Evolutionary conservation across 2,888 invertebrate genomes (phyloP).

Genomic region (Caradrina clavipalpis): DNA sequence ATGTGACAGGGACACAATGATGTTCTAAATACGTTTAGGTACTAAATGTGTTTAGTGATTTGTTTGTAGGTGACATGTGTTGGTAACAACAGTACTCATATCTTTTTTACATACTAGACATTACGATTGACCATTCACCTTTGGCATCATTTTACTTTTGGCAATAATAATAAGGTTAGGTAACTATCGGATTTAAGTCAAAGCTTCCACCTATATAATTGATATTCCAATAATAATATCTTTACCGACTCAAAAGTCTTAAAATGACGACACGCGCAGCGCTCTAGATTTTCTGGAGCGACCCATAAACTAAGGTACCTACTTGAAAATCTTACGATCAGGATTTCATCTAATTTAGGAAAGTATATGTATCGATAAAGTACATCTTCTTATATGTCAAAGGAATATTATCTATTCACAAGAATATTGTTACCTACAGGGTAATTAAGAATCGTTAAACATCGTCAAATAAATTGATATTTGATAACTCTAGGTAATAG

Average conservation of each 20-base stretch:
- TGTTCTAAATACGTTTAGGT: too few species aligned
- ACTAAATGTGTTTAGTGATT: too few species aligned
- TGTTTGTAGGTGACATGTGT: too few species aligned
- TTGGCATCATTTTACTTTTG: background rate
- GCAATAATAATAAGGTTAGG: background rate
- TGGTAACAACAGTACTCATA: too few species aligned
- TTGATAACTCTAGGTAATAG: background rate
- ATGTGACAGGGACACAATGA: too few species aligned
- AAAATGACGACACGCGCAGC: constrained; percentile 34
- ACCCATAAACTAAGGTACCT: constrained; percentile 38
- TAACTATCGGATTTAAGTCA: constrained; percentile 21
- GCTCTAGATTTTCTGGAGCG: constrained; percentile 33
- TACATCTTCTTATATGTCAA: background rate
- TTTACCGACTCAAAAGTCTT: constrained; percentile 37
- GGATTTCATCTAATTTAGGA: constrained; percentile 28
- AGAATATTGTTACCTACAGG: background rate
- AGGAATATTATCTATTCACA: background rate
- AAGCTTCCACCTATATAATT: constrained; percentile 12
- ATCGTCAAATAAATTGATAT: background rate
- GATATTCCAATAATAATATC: constrained; percentile 41
- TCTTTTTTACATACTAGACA: background rate
- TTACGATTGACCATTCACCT: background rate
- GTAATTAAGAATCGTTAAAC: constrained; percentile 1
- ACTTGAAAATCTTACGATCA: constrained; percentile 20
- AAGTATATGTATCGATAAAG: constrained; percentile 9